Evolutionary conservation across 2,888 invertebrate genomes (phyloP).

Genomic region (Hololepta plana): DNA sequence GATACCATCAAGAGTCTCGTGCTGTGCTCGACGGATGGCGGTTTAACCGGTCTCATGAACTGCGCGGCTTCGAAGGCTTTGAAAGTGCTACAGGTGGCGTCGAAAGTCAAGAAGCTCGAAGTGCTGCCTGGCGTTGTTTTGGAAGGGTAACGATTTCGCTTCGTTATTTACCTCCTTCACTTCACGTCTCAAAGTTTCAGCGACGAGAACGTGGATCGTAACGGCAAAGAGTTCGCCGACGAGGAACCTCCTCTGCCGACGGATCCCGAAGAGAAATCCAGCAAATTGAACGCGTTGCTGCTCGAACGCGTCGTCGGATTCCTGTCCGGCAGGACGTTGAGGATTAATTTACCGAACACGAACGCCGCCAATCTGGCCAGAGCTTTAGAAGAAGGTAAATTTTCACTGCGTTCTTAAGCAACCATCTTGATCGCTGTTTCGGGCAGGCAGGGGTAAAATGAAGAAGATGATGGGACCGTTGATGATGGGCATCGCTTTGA

Average conservation of each 20-base stretch:
- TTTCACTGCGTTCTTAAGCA: background rate
- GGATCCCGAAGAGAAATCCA: constrained; percentile 31
- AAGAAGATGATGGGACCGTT: constrained; percentile 48
- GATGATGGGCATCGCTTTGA: constrained; percentile 49
- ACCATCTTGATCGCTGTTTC: constrained; percentile 1
- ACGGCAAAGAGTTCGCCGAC: constrained; percentile 10
- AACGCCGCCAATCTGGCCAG: constrained; percentile 45
- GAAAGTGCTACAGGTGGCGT: constrained; percentile 6
- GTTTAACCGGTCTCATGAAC: constrained; percentile 18
- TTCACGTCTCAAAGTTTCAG: constrained; percentile 1
- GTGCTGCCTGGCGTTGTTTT: constrained; percentile 10
- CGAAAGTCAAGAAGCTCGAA: constrained; percentile 7
- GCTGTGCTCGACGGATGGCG: too few relatives aligned
- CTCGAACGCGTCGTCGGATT: constrained; percentile 36
- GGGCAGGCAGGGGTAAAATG: constrained; percentile 19
- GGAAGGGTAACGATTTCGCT: constrained; percentile 6
- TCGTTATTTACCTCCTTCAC: background rate
- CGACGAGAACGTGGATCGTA: constrained; percentile 8
- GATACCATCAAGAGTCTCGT: too few relatives aligned
- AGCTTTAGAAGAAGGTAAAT: constrained; percentile 58
- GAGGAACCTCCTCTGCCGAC: constrained; percentile 28
- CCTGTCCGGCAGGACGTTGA: constrained; percentile 41
- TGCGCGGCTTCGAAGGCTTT: constrained; percentile 9
- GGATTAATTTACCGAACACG: constrained; percentile 51
- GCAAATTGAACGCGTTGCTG: constrained; percentile 35